Conservation (phyloP, 2,113 vertebrate species). For the Centropristis striata region DNA sequence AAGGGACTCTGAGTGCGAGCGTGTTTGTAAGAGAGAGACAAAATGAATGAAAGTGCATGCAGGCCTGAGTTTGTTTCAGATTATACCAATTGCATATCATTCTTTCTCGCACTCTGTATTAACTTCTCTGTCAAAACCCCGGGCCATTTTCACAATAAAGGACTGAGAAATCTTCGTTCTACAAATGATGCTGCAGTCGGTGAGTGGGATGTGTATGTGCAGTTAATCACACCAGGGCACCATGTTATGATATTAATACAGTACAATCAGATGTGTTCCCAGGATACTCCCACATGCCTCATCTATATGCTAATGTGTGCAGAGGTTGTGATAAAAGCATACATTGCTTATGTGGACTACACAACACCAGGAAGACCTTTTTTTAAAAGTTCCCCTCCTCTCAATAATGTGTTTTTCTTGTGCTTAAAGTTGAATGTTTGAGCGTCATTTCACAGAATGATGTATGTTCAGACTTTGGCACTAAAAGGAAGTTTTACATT, state of each 20-base stretch:
- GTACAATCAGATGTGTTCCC: slow-evolving; percentile 30
- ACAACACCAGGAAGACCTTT: slow-evolving; percentile 7
- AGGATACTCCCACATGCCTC: slow-evolving; percentile 40
- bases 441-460: no score
- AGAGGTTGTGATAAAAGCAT: slow-evolving; percentile 38
- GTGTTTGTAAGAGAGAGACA: slow-evolving; percentile 20
- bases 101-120: slow-evolving; percentile 17
- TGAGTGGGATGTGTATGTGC: neutral
- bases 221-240: slow-evolving; percentile 26
- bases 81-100: slow-evolving; percentile 24
- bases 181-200: neutral
- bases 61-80: slow-evolving; percentile 43
- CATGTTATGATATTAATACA: slow-evolving; percentile 22
- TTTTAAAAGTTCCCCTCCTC: neutral
- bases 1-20: slow-evolving; percentile 16
- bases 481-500: no score
- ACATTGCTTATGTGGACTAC: neutral
- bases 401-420: no score
- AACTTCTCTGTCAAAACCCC: slow-evolving; percentile 25
- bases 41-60: slow-evolving; percentile 8
- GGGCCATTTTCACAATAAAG: slow-evolving; percentile 26
- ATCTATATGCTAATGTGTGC: slow-evolving; percentile 66
- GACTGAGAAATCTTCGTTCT: neutral
- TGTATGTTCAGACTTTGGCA: no score
- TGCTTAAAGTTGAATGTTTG: no score